phyloP scores from a whole-genome alignment of 2,888 invertebrate genomes.

The Tenthredo distinguenda region DNA sequence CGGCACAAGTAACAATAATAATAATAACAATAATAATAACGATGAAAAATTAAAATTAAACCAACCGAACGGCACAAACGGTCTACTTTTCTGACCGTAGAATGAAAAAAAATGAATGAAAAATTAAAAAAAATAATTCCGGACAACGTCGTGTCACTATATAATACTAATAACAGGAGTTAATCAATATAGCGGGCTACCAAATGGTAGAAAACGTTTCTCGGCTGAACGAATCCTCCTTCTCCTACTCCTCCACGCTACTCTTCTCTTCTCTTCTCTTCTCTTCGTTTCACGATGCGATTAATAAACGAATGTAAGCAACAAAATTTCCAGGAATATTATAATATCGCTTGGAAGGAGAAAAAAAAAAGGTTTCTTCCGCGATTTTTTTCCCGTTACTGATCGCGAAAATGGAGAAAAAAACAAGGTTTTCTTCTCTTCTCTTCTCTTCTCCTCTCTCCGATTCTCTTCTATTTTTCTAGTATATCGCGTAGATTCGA shows the following conservation, averaged over 20 bases:
- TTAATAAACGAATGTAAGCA: not conserved
- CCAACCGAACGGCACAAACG: too few relatives aligned
- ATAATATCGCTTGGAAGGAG: not conserved
- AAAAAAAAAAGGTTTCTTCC: not conserved
- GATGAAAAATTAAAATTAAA: not conserved
- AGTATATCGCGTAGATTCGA: conserved; percentile 2
- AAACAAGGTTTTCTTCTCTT: not conserved
- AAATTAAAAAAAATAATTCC: conserved; percentile 1
- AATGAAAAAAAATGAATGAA: not conserved
- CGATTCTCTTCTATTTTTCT: not conserved
- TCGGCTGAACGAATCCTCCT: not conserved
- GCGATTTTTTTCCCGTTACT: not conserved
- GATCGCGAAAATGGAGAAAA: not conserved
- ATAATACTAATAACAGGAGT: conserved; percentile 12
- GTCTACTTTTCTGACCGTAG: too few relatives aligned
- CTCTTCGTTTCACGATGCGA: not conserved
- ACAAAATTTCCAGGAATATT: not conserved
- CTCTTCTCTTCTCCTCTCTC: not conserved
- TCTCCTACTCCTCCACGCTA: not conserved
- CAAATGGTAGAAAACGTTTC: not conserved
- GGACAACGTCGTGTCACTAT: not conserved
- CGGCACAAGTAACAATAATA: not conserved
- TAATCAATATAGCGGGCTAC: conserved; percentile 9
- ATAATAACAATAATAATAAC: not conserved
- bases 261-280: not conserved